Evolutionary conservation across 2,797 vertebrate genomes (phyloP).

Genomic region (Anguilla obscura): DNA sequence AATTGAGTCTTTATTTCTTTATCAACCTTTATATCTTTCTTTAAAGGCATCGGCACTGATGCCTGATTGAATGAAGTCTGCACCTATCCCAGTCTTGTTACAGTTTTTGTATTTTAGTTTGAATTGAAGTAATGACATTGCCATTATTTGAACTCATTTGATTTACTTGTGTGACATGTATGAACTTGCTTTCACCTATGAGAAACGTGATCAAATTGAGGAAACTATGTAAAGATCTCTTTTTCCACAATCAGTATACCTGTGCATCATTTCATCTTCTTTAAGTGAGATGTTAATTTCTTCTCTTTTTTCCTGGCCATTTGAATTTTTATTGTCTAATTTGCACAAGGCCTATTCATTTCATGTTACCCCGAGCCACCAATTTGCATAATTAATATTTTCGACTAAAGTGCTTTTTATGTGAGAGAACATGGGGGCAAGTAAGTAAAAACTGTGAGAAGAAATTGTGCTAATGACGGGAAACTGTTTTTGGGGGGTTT

Average conservation of each 20-base stretch:
- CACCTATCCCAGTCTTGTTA: background rate
- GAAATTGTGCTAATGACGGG: slow-evolving; percentile 38
- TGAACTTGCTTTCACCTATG: background rate
- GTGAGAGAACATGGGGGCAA: slow-evolving; percentile 48
- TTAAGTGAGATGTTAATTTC: slow-evolving; percentile 67
- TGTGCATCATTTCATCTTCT: slow-evolving; percentile 46
- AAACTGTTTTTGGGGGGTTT: slow-evolving; percentile 37
- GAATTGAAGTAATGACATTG: background rate
- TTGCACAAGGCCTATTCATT: slow-evolving; percentile 66
- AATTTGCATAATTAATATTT: slow-evolving; percentile 74
- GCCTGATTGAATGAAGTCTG: background rate
- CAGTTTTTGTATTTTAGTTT: background rate
- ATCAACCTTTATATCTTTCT: no score
- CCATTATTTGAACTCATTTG: background rate
- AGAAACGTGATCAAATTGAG: slow-evolving; percentile 38
- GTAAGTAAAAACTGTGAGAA: slow-evolving; percentile 30
- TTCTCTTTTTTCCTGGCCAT: slow-evolving; percentile 52
- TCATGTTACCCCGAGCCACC: slow-evolving; percentile 67
- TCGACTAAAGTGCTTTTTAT: slow-evolving; percentile 54
- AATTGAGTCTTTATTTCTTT: background rate
- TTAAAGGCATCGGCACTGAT: background rate
- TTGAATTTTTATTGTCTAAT: slow-evolving; percentile 64
- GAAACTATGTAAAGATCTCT: slow-evolving; percentile 50
- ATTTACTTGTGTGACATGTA: background rate
- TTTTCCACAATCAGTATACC: slow-evolving; percentile 61